Percentiles rank a stretch among this genome's conserved stretches.
Evolutionary conservation across 2,113 vertebrate genomes (phyloP).

Genomic region (Heptranchias perlo): DNA sequence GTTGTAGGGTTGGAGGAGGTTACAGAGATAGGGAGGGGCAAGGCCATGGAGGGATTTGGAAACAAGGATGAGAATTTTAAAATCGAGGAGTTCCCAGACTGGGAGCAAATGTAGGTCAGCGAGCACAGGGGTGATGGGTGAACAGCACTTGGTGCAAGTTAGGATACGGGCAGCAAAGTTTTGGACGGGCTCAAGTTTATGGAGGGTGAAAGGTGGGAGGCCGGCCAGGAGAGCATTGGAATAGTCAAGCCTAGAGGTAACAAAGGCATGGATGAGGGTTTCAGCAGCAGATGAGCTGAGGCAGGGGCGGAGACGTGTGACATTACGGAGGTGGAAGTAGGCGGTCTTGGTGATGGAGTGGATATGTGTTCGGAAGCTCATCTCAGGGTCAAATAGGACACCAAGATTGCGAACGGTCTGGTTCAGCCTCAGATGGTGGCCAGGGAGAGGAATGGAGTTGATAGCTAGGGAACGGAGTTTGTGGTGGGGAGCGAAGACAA

Average conservation of each 20-base stretch:
- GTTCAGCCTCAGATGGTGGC: no score
- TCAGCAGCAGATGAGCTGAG: no score
- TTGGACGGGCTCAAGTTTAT: not conserved
- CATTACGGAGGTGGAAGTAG: no score
- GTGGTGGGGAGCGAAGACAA: no score
- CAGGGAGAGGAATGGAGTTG: no score
- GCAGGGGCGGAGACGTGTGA: no score
- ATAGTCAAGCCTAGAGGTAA: not conserved
- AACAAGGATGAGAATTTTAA: not conserved
- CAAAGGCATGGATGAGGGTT: not conserved
- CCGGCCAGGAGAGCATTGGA: not conserved
- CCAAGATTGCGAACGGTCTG: no score
- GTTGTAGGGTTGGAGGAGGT: not conserved
- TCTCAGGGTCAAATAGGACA: no score
- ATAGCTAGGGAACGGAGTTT: no score
- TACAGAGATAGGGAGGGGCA: not conserved
- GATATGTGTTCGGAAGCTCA: no score
- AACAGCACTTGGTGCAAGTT: not conserved
- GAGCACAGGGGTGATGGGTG: not conserved
- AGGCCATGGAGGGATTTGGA: not conserved
- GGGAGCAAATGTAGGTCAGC: not conserved
- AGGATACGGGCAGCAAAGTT: not conserved
- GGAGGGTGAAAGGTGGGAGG: not conserved
- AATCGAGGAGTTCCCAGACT: not conserved
- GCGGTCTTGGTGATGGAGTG: no score